These are phyloP conservation scores for Agrotis segetum DNA, from an alignment of 2,888 invertebrate species.

Conservation along the genomic window DNA sequence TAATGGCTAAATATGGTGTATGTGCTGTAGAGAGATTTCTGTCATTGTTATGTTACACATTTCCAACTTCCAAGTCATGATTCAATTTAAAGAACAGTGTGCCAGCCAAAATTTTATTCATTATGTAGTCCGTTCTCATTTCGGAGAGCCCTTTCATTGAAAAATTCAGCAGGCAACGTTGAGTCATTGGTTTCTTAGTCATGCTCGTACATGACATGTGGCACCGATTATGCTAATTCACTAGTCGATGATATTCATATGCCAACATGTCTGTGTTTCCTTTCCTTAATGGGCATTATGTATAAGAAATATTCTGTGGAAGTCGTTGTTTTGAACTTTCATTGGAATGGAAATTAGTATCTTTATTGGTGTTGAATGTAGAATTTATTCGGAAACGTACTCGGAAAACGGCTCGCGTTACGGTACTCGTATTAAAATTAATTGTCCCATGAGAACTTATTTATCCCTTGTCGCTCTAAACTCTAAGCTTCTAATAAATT, in stretches of 20 bases:
- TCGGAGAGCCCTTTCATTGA: conserved; percentile 41
- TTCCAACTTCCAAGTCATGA: not conserved
- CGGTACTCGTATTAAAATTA: no score
- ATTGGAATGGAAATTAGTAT: not conserved
- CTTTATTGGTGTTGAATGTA: not conserved
- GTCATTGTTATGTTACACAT: not conserved
- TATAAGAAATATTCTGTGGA: conserved; percentile 16
- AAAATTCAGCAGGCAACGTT: conserved; percentile 49
- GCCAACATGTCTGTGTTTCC: conserved; percentile 46
- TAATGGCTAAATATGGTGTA: no score
- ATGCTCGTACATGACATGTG: conserved; percentile 56
- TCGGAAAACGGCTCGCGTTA: no score
- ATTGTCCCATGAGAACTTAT: no score
- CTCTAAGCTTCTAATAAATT: no score
- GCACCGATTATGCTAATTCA: conserved; percentile 55
- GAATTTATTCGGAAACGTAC: no score
- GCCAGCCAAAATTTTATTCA: not conserved
- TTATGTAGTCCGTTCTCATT: conserved; percentile 5
- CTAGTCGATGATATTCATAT: conserved; percentile 56
- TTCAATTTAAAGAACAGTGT: not conserved
- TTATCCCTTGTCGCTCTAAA: no score
- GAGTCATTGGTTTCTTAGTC: conserved; percentile 57
- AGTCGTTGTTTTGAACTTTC: conserved; percentile 1
- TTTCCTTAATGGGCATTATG: conserved; percentile 40
- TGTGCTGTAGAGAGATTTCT: no score